Evolutionary conservation across 1,140 invertebrate genomes (phyloP).

Genomic region (Octopus bimaculoides): DNA sequence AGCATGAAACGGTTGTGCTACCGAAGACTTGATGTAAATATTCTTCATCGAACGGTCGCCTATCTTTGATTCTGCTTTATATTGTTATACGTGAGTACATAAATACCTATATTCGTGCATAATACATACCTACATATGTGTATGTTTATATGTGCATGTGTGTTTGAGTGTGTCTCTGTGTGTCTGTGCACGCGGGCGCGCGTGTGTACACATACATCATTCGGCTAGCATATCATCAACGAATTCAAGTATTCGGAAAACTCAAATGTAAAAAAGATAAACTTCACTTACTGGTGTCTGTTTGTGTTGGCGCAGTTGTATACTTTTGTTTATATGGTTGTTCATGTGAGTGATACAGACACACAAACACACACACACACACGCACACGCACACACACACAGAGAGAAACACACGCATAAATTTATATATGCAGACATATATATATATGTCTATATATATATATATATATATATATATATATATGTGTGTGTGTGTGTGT

Average conservation of each 20-base stretch:
- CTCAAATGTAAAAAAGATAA: too few relatives aligned
- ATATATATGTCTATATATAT: background rate
- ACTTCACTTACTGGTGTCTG: too few relatives aligned
- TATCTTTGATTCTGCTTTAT: too few relatives aligned
- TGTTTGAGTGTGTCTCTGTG: background rate
- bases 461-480: constrained; percentile 2
- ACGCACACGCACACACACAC: background rate
- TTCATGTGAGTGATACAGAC: background rate
- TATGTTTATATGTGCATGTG: background rate
- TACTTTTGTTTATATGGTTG: too few relatives aligned
- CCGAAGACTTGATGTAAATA: too few relatives aligned
- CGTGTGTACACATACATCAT: background rate
- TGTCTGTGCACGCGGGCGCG: background rate
- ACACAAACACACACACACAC: background rate
- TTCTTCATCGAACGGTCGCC: too few relatives aligned
- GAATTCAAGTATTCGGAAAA: too few relatives aligned
- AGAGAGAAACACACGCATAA: background rate
- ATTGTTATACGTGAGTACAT: background rate
- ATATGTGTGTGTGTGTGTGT: background rate
- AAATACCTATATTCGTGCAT: background rate
- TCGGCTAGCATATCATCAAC: too few relatives aligned
- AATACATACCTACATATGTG: background rate
- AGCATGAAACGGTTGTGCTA: too few relatives aligned
- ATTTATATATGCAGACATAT: background rate
- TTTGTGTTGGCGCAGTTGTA: too few relatives aligned